Evolutionary conservation across 2,113 vertebrate genomes (phyloP), one percentile per base, ranked within the genome.

Genomic region (Microcebus tavaratra): DNA sequence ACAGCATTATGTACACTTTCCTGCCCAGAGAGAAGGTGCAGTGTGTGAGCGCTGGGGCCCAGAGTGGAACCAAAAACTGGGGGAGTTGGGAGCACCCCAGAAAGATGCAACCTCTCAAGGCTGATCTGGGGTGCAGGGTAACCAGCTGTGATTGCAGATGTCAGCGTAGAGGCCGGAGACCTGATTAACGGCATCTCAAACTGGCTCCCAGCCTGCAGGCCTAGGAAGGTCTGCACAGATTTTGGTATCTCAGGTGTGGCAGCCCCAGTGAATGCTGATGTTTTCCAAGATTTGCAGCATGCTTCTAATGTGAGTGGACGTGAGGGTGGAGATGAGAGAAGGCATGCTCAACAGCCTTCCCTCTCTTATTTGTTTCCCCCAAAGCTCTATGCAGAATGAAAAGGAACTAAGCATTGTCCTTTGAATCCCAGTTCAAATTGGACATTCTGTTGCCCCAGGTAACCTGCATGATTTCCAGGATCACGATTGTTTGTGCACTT

Each of bases 41-140:
- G 34, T 8, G 9, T 83, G 23, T 65, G 45, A 50, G 42, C 9
- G 0, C 18, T 3, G 1, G 39, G 59, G 39, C 15, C 45, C 15
- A 6, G 12, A 5, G 5, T 25, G 42, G 39, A 7, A 15, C 42
- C 29, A 0, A 11, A 57, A 67, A 68, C 85, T 61, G 93, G 70
- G 68, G 83, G 85, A 88, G 65, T 2, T 31, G 57, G 91, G 92
- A 97, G 84, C 39, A 55, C 27, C 63, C n/a, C 72, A 61, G 88
- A 61, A 42, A 87, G 31, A 11, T 1, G 2, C 17, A 39, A 13
- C 27, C 61, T 57, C 59, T 5, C 13, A 55, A 67, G 57, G 29
- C 23, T 75, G 79, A n/a, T 57, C 11, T 17, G 45, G 55, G 48
- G 9, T 59, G 0, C 3, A 1, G 53, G 9, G 2, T 53, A 50